Evolutionary conservation across 1,140 invertebrate species (phyloP), one percentile per base, ranked within the genome.

Genomic region (Diorhabda elongata): DNA sequence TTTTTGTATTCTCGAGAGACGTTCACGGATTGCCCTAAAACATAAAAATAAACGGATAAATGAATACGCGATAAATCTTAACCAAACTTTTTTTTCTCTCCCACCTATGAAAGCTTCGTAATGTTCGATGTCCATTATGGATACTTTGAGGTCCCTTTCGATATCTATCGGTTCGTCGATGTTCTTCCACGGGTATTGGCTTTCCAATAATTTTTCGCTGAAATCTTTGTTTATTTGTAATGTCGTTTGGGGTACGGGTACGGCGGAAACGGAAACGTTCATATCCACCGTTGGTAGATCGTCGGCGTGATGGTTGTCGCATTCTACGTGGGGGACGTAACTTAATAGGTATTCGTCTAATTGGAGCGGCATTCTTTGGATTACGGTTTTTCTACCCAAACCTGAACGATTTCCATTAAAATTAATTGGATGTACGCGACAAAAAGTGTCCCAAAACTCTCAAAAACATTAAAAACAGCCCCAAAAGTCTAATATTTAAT

Each of bases 101-200:
- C 2, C 8, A 52, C 47, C 45, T 8, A 89, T 84, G 75, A 91
- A 90, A 56, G 85, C 81, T 66, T 85, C 84, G 79, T 88, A 92
- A 76, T 89, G 88, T 60, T 88, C 84, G 2, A 92, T 82, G 74
- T 92, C 90, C 69, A 91, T 84, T 0, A 89, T 71, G 42, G 86
- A 87, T 2, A 87, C 81, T 26, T 87, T 83, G 2, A 89, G 75
- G 67, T 88, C 83, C 2, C 86, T 81, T 5, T 86, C 83, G 3
- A 92, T 82, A 77, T 92, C 87, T 0, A 85, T 73, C 0, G 91
- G 91, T 75, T 92, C 90, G 58, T 85, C 80, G 41, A 84, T 82
- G n/a, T 79, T 77, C 44, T 78, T 74, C 87, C 87, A 89, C 0
- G 82, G 77, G 73, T 83, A 85, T 8, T 76, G 52, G 4, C 58